These are phyloP conservation scores for Cenopis cana DNA, from an alignment of 2,888 invertebrate species.

Conservation along the genomic window DNA sequence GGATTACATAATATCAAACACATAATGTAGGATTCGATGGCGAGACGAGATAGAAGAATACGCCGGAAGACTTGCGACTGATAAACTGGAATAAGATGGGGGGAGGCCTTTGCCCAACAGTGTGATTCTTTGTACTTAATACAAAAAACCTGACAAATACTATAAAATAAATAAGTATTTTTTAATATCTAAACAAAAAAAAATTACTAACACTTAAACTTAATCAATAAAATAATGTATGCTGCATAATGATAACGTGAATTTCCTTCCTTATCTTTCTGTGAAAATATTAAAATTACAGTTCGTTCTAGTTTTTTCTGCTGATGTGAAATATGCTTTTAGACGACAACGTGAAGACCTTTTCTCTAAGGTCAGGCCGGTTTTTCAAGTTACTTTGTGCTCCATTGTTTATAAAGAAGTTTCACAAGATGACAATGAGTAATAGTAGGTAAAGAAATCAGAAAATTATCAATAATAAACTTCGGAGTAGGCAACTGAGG, in stretches of 20 bases:
- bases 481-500: background rate
- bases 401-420: background rate
- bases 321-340: background rate
- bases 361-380: background rate
- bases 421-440: background rate
- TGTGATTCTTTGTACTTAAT: too few relatives aligned
- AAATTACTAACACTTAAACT: too few relatives aligned
- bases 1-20: background rate
- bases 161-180: too few relatives aligned
- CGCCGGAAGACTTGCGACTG: too few relatives aligned
- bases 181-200: too few relatives aligned
- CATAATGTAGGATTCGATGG: too few relatives aligned
- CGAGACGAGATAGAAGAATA: too few relatives aligned
- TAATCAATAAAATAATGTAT: background rate
- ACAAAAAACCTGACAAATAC: too few relatives aligned
- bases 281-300: background rate
- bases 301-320: background rate
- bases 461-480: background rate
- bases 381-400: background rate
- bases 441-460: background rate
- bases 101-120: too few relatives aligned
- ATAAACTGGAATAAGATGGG: too few relatives aligned
- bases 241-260: constrained; percentile 3
- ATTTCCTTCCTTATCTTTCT: constrained; percentile 25
- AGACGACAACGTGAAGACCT: background rate